These are phyloP conservation scores for Atta cephalotes DNA, from an alignment of 1,140 invertebrate genomes.

Conservation along the genomic window DNA sequence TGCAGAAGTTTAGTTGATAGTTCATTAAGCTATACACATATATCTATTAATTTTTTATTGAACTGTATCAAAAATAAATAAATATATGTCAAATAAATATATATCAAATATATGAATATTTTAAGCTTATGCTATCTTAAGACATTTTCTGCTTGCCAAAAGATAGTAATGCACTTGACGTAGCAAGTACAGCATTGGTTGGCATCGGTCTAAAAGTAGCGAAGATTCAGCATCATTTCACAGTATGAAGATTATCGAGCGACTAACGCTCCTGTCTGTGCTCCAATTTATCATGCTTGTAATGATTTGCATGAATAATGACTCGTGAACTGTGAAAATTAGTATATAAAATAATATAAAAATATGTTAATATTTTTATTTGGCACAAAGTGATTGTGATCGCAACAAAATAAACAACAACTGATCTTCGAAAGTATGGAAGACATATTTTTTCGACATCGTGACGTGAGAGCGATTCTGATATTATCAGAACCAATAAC, in stretches of 20 bases:
- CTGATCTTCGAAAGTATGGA: not conserved
- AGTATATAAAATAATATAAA: too few relatives aligned
- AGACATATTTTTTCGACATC: not conserved
- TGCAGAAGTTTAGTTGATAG: not conserved
- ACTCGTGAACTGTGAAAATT: not conserved
- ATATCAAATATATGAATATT: not conserved
- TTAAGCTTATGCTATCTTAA: not conserved
- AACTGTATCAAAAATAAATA: not conserved
- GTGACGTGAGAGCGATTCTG: not conserved
- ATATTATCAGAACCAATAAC: not conserved
- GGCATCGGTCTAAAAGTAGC: constrained; percentile 32
- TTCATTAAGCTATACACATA: not conserved
- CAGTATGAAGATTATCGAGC: not conserved
- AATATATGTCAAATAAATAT: not conserved
- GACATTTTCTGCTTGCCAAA: not conserved
- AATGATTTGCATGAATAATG: not conserved
- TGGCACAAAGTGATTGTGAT: not conserved
- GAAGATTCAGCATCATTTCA: not conserved
- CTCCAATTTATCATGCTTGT: not conserved
- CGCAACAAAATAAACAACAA: not conserved
- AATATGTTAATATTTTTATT: not conserved
- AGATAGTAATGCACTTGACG: not conserved
- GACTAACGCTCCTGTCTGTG: not conserved
- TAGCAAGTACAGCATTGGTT: constrained; percentile 2
- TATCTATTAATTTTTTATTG: not conserved